Conservation (phyloP, 2,888 invertebrate genomes). For the Caenorhabditis wallacei region DNA sequence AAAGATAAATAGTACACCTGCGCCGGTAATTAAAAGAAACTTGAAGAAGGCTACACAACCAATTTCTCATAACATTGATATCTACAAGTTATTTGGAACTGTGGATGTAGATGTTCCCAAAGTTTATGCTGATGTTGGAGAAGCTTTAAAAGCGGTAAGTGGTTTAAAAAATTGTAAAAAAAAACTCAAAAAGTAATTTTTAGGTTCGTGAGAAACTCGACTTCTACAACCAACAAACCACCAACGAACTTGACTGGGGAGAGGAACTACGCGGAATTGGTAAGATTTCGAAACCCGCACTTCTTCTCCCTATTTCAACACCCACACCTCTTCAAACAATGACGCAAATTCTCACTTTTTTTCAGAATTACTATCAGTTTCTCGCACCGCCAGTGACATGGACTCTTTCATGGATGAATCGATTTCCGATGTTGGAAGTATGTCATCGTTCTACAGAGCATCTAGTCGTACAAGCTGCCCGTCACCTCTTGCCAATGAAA, state of each 20-base stretch:
- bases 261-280: constrained; percentile 59
- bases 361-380: constrained; percentile 60
- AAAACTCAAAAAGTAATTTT: neutral
- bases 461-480: constrained; percentile 53
- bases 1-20: constrained; percentile 21
- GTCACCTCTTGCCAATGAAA: constrained; percentile 45
- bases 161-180: neutral
- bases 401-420: constrained; percentile 59
- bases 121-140: constrained; percentile 68
- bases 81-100: constrained; percentile 72
- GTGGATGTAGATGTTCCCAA: constrained; percentile 73
- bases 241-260: constrained; percentile 72
- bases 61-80: constrained; percentile 75
- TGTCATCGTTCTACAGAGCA: constrained; percentile 46
- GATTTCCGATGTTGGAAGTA: constrained; percentile 58
- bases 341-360: too few relatives aligned
- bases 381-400: constrained; percentile 64
- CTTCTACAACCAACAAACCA: constrained; percentile 76
- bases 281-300: constrained; percentile 35
- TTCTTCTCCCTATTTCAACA: too few relatives aligned
- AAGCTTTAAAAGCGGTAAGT: constrained; percentile 66
- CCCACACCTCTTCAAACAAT: constrained; percentile 30
- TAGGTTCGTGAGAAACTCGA: constrained; percentile 67
- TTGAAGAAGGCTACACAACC: constrained; percentile 68
- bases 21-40: constrained; percentile 25